Conservation (phyloP, 2,113 vertebrate genomes). For the Melanocharis versteri region DNA sequence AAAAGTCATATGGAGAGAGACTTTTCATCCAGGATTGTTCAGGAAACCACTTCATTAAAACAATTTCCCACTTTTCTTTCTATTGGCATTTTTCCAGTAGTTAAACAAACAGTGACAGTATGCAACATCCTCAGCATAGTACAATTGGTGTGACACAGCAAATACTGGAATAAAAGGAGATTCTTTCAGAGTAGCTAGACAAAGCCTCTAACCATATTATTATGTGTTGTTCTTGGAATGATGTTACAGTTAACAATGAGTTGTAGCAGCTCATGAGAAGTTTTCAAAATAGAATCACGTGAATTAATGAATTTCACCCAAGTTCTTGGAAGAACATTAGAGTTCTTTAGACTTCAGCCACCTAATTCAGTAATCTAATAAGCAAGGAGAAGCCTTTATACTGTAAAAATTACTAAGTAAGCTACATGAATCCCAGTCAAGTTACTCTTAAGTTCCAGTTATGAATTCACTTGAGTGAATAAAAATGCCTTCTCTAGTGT, state of each 20-base stretch:
- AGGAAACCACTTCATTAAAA: slow-evolving; percentile 14
- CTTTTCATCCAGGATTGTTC: background rate
- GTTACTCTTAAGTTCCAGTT: background rate
- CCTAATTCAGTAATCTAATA: background rate
- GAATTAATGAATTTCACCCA: background rate
- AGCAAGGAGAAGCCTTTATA: background rate
- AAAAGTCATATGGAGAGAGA: background rate
- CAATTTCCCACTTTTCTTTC: slow-evolving; percentile 20
- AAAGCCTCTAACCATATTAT: background rate
- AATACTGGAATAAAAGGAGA: background rate
- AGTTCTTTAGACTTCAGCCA: background rate
- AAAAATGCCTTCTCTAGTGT: background rate
- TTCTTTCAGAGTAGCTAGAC: background rate
- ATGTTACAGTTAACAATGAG: background rate
- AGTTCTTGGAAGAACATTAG: background rate
- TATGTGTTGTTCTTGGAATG: background rate
- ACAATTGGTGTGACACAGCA: background rate
- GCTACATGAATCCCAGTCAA: background rate
- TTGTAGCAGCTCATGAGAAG: background rate
- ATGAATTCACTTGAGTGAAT: background rate
- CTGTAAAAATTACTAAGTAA: background rate
- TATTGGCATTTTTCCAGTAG: background rate
- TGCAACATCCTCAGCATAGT: background rate
- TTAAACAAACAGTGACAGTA: slow-evolving; percentile 7
- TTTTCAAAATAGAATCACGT: background rate